A percentile compares a stretch with the other conserved stretches of the same genome.
phyloP scores from a whole-genome alignment of 2,888 invertebrate species.

The Pristionchus fissidentatus region DNA sequence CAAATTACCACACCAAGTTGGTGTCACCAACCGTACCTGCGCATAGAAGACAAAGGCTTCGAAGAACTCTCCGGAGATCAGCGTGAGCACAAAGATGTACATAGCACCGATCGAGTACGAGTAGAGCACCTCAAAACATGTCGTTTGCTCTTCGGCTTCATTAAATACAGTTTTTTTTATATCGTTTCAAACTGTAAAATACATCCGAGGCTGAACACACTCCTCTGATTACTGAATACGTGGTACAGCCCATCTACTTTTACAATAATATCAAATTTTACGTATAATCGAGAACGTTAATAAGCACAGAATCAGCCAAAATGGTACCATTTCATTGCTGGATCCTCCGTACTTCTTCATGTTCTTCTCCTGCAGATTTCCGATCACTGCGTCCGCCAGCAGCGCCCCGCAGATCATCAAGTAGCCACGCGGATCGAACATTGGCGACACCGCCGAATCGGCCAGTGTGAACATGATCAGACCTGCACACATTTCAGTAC shows the following conservation, averaged over 20 bases:
- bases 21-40: too few relatives aligned
- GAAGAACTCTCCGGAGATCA: conserved; percentile 84
- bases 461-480: conserved; percentile 89
- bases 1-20: background rate
- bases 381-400: conserved; percentile 93
- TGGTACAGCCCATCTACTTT: too few relatives aligned
- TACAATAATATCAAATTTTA: too few relatives aligned
- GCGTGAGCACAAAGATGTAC: conserved; percentile 85
- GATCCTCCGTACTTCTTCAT: conserved; percentile 88
- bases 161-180: too few relatives aligned
- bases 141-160: too few relatives aligned
- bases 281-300: too few relatives aligned
- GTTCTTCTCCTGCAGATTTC: conserved; percentile 95
- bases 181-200: too few relatives aligned
- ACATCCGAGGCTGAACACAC: too few relatives aligned
- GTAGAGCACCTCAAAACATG: conserved; percentile 81
- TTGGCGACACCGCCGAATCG: conserved; percentile 81
- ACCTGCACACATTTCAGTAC: too few relatives aligned
- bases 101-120: conserved; percentile 90
- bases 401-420: conserved; percentile 84
- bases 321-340: conserved; percentile 92
- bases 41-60: conserved; percentile 86
- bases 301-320: too few relatives aligned
- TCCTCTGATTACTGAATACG: too few relatives aligned
- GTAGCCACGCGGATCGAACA: conserved; percentile 80